Percentiles rank a stretch among this genome's conserved stretches.
phyloP scores from a whole-genome alignment of 2,888 invertebrate genomes.

The Machimus atricapillus region DNA sequence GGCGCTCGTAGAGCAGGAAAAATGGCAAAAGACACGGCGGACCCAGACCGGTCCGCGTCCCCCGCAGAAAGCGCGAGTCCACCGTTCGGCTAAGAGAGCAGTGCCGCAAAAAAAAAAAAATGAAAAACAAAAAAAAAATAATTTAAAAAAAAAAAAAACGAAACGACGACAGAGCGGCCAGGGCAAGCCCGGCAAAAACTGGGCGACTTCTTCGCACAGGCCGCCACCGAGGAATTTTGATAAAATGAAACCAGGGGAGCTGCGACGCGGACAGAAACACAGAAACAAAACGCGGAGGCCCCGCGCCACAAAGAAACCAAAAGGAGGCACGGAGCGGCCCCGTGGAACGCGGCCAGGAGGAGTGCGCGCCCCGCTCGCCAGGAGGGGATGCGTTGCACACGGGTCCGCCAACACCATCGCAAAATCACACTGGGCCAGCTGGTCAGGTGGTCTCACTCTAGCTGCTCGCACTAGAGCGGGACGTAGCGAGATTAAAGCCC shows the following conservation, averaged over 20 bases:
- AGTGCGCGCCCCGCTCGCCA: constrained; percentile 20
- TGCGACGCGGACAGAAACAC: not conserved
- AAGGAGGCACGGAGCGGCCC: not conserved
- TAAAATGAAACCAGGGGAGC: constrained; percentile 8
- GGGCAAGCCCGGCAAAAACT: not conserved
- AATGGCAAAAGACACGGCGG: constrained; percentile 4
- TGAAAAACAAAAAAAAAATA: not conserved
- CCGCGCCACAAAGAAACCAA: constrained; percentile 3
- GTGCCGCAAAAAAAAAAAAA: not conserved
- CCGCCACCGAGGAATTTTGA: constrained; percentile 11
- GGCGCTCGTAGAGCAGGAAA: not conserved
- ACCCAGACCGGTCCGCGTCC: not conserved
- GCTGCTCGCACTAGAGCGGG: not conserved
- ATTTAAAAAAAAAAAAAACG: not conserved
- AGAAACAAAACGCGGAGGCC: not conserved
- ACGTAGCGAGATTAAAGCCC: not conserved
- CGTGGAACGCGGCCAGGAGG: not conserved
- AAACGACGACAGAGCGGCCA: not conserved
- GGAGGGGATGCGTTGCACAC: constrained; percentile 1
- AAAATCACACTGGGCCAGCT: not conserved
- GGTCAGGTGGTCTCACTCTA: not conserved
- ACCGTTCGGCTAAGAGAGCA: not conserved
- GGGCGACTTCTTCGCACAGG: not conserved
- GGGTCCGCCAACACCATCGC: not conserved
- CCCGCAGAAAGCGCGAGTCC: not conserved